Percentiles rank a stretch among this genome's conserved stretches.
These are phyloP conservation scores for Porites lobata DNA, from an alignment of 92 coral and sea anemone species.

Conservation along the genomic window DNA sequence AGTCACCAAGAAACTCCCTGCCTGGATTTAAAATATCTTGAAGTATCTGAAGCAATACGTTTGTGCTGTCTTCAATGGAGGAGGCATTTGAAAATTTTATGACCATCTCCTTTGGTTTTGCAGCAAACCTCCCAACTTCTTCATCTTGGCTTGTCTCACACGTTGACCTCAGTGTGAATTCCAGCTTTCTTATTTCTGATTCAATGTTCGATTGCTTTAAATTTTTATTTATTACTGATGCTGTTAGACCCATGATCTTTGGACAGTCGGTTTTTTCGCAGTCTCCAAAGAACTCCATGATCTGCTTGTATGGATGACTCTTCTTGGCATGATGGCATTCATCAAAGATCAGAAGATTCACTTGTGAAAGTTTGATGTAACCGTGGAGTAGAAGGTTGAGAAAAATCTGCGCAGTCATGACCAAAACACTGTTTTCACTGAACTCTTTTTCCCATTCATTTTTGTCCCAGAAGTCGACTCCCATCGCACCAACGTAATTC, in stretches of 20 bases:
- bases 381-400: slow-evolving; percentile 81
- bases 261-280: slow-evolving; percentile 59
- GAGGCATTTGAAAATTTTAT: slow-evolving; percentile 31
- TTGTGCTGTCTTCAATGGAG: slow-evolving; percentile 36
- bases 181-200: slow-evolving; percentile 76
- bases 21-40: slow-evolving; percentile 57
- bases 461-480: slow-evolving; percentile 91
- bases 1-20: slow-evolving; percentile 73
- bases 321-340: slow-evolving; percentile 99
- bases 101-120: slow-evolving; percentile 77
- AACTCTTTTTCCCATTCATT: slow-evolving; percentile 75
- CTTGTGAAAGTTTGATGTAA: slow-evolving; percentile 69
- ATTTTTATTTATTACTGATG: slow-evolving; percentile 89
- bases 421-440: slow-evolving; percentile 78
- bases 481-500: slow-evolving; percentile 90
- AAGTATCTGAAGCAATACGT: slow-evolving; percentile 45
- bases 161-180: slow-evolving; percentile 78
- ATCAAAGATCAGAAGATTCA: slow-evolving; percentile 92
- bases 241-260: slow-evolving; percentile 89
- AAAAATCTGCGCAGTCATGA: slow-evolving; percentile 97
- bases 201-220: slow-evolving; percentile 81
- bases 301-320: slow-evolving; percentile 85
- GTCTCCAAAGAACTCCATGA: slow-evolving; percentile 79
- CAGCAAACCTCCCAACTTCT: slow-evolving; percentile 80
- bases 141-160: slow-evolving; percentile 85